Conservation (phyloP, 1,140 invertebrate species). For the Orchesella cincta region DNA sequence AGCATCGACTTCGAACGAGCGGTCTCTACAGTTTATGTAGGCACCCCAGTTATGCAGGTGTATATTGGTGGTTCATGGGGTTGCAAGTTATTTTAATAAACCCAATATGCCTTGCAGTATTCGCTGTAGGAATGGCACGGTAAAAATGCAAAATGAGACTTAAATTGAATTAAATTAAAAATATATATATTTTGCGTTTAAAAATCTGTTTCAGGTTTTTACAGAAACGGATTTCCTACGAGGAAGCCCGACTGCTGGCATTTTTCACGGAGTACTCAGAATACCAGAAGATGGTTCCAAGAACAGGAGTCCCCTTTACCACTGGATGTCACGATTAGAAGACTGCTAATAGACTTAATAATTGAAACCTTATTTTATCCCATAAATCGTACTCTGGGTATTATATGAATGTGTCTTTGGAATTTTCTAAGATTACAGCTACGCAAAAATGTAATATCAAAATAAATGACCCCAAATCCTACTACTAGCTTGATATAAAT, state of each 20-base stretch:
- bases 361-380: too few species aligned
- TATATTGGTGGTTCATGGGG: constrained; percentile 98
- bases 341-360: too few species aligned
- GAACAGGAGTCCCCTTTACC: constrained; percentile 90
- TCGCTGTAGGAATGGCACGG: constrained; percentile 64
- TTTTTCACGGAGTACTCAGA: constrained; percentile 92
- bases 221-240: constrained; percentile 78
- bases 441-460: too few species aligned
- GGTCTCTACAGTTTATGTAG: constrained; percentile 82
- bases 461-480: too few species aligned
- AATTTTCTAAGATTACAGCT: too few species aligned
- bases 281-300: constrained; percentile 81
- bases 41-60: constrained; percentile 97
- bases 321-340: too few species aligned
- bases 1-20: constrained; percentile 83
- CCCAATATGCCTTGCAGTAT: constrained; percentile 83
- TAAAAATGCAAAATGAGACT: background rate
- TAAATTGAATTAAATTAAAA: background rate
- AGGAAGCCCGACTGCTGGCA: constrained; percentile 87
- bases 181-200: background rate
- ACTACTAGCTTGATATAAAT: too few species aligned
- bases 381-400: too few species aligned
- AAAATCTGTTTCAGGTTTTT: constrained; percentile 80
- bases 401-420: too few species aligned
- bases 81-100: constrained; percentile 92